phyloP scores from a whole-genome alignment of 2,113 vertebrate genomes.

The Trematomus loennbergii region DNA sequence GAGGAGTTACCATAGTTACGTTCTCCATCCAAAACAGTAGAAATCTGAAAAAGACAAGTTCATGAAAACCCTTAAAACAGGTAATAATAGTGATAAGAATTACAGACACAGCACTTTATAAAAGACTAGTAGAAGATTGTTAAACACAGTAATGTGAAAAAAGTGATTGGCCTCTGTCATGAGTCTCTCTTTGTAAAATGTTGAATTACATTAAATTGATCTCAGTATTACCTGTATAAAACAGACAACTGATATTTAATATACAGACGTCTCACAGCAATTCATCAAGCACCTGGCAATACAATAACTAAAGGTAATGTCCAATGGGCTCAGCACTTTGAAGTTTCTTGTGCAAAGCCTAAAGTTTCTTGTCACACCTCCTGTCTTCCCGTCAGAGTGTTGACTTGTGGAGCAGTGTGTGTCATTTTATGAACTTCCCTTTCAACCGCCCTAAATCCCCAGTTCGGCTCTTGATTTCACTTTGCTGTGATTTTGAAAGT shows the following conservation, averaged over 20 bases:
- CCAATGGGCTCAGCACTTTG: background rate
- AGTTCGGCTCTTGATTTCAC: no score
- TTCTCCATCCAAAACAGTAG: no score
- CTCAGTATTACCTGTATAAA: background rate
- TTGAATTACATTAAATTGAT: background rate
- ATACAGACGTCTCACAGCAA: background rate
- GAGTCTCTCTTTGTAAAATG: background rate
- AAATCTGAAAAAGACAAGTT: no score
- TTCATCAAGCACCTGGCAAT: background rate
- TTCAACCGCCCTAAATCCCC: no score
- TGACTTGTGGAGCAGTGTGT: background rate
- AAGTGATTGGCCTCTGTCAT: background rate
- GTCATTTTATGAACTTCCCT: no score
- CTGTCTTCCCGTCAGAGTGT: background rate
- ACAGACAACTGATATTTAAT: background rate
- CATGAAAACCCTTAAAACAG: background rate
- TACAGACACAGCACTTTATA: no score
- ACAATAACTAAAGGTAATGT: background rate
- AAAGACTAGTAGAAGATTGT: no score
- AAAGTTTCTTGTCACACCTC: background rate
- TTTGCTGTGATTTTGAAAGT: no score
- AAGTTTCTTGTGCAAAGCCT: background rate
- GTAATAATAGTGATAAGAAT: background rate
- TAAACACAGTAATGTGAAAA: background rate
- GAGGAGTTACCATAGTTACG: no score